Evolutionary conservation across 2,888 invertebrate genomes (phyloP), one percentile per base, ranked within the genome.

Genomic region (Perdita meconis): DNA sequence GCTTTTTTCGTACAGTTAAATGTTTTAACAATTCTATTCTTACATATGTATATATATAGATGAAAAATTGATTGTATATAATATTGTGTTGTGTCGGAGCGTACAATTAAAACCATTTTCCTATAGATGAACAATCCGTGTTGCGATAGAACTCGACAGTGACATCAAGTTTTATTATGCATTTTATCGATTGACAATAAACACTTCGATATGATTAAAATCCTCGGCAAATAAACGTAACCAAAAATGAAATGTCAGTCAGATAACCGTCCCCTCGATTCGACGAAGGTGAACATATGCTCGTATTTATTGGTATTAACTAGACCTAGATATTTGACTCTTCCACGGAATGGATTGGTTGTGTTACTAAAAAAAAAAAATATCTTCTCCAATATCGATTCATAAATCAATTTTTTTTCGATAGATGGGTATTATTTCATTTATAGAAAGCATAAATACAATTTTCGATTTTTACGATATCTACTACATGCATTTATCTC

Each of bases 221-320:
- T 16, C 47, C 44, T 56, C 30, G 24, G 30, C 56, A 75, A 75
- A 78, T n/a, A 71, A 67, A 59, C 38, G 67, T 42, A n/a, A 51
- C 51, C 59, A 42, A 53, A 74, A 66, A 73, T 66, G 26, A 74
- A 66, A 80, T 56, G 69, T 65, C 68, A 77, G 13, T 6, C 22
- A 47, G 74, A 78, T 77, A 79, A 56, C 74, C 47, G 24, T 26
- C 57, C 60, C 60, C 51, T 61, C 13, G 34, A 19, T 26, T 40
- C 10, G 19, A 22, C 24, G 36, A 22, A 47, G 22, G 16, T 12
- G 51, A 55, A 51, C 79, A 79, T 67, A 79, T 79, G 79, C 55
- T 61, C 68, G n/a, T 47, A 10, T 60, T 68, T 65, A 44, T 64
- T 50, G 47, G 47, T 68, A 38, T 77, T 63, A 76, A 76, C 51